phyloP scores from a whole-genome alignment of 2,888 invertebrate species.

The Plebejus melissa region DNA sequence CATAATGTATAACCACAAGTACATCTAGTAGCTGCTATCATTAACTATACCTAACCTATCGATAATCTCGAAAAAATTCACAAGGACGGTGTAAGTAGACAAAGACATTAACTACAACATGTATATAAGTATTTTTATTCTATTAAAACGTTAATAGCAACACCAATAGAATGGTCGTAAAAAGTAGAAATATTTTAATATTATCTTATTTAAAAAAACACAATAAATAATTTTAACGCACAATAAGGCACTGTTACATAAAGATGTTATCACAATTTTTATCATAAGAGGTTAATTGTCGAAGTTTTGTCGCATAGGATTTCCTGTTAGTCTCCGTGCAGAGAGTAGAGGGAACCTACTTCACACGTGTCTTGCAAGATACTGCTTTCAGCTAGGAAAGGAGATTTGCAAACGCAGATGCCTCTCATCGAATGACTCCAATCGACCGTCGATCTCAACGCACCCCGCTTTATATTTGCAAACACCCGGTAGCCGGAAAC shows the following conservation, averaged over 20 bases:
- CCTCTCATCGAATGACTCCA: constrained; percentile 48
- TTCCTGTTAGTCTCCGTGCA: constrained; percentile 62
- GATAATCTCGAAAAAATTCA: constrained; percentile 76
- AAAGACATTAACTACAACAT: constrained; percentile 63
- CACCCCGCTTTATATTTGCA: constrained; percentile 3
- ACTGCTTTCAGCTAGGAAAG: constrained; percentile 65
- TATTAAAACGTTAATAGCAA: constrained; percentile 55
- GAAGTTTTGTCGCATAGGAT: constrained; percentile 50
- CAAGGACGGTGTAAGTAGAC: constrained; percentile 78
- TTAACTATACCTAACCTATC: constrained; percentile 65
- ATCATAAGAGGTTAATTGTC: constrained; percentile 34
- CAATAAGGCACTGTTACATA: constrained; percentile 75
- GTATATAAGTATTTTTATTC: constrained; percentile 61
- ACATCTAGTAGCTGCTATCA: constrained; percentile 60
- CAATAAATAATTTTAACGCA: constrained; percentile 76
- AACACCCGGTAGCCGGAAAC: constrained; percentile 6
- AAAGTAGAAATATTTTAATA: constrained; percentile 63
- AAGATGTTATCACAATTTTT: constrained; percentile 73
- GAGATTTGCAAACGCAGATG: constrained; percentile 55
- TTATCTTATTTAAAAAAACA: constrained; percentile 65
- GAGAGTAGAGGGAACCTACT: constrained; percentile 67
- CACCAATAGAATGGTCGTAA: constrained; percentile 59
- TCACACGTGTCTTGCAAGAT: constrained; percentile 53
- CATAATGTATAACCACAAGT: constrained; percentile 43
- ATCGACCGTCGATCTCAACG: constrained; percentile 36